These are phyloP conservation scores for Drosophila mimica DNA, from an alignment of 2,888 invertebrate species.

Conservation along the genomic window DNA sequence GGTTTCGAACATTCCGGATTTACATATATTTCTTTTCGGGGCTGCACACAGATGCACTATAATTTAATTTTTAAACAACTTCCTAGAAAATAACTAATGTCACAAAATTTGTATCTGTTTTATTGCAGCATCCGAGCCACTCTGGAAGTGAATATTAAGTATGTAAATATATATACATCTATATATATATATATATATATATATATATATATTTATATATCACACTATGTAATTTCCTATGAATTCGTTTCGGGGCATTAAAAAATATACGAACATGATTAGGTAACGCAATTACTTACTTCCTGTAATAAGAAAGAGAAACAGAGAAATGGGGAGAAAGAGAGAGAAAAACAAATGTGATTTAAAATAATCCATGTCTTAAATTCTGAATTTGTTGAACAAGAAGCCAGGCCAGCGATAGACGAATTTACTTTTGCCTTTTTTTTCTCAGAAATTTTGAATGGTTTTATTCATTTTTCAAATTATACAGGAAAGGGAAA, in stretches of 20 bases:
- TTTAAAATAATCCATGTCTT: constrained; percentile 66
- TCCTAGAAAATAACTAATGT: neutral
- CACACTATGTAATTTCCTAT: constrained; percentile 19
- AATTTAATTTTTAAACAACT: neutral
- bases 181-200: neutral
- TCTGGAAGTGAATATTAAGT: neutral
- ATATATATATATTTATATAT: neutral
- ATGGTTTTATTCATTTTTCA: constrained; percentile 56
- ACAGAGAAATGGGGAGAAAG: constrained; percentile 68
- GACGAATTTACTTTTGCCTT: constrained; percentile 63
- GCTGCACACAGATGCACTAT: constrained; percentile 11
- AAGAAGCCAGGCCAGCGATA: constrained; percentile 79
- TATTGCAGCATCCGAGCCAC: constrained; percentile 16
- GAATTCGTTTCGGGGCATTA: constrained; percentile 22
- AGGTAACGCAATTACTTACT: constrained; percentile 82
- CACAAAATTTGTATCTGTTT: neutral
- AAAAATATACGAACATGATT: constrained; percentile 30
- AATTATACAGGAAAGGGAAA: constrained; percentile 40
- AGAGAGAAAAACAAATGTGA: constrained; percentile 63
- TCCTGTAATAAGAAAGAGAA: constrained; percentile 84
- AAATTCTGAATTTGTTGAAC: constrained; percentile 63
- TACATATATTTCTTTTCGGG: constrained; percentile 6
- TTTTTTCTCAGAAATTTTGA: constrained; percentile 49
- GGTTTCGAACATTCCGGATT: constrained; percentile 28
- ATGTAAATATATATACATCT: neutral